Evolutionary conservation across 2,113 vertebrate genomes (phyloP), one percentile per base, ranked within the genome.

Genomic region (Muntiacus muntjak): DNA sequence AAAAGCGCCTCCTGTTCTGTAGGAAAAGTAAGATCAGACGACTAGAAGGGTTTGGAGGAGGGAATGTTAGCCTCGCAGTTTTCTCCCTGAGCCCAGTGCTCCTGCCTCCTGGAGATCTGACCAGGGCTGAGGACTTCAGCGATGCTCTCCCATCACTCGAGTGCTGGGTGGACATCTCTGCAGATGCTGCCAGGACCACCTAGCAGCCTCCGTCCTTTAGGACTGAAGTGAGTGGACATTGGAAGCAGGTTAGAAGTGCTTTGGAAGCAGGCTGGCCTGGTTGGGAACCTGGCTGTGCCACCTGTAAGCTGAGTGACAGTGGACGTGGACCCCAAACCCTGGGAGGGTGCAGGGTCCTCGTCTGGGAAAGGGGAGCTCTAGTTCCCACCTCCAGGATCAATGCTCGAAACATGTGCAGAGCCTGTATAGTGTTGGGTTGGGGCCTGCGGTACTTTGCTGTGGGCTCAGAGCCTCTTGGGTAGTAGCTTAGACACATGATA

Each of bases 391-490:
- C 26, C 6, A 1, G 60, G 58, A n/a, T 47, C 7, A 2, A 17
- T 26, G 81, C 13, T 26, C 67, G 57, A 23, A 58, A 25, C 17
- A 1, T 2, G 1, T 0, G 17, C 2, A 33, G 67, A 60, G 36
- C 12, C 55, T 17, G 82, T 40, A 21, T 26, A 17, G 33, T 4
- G 28, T 3, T 30, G 4, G 14, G 36, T 40, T 0, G 0, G 17
- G 76, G 15, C 10, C 13, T 4, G 1, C 0, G 0, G 50, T 23
- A 33, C 2, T 86, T 60, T 7, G 2, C 10, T 5, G 15, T 6
- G 83, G 6, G 26, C 60, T 78, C 30, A 23, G 25, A 25, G 52
- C 60, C 84, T 74, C 86, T 43, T 19, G 86, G 36, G 43, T 33
- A 54, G 43, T 33, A 54, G 36, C 45, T 89, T 62, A 45, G 45